Conservation (phyloP, 2,888 invertebrate species). For the Phyllotreta striolata region DNA sequence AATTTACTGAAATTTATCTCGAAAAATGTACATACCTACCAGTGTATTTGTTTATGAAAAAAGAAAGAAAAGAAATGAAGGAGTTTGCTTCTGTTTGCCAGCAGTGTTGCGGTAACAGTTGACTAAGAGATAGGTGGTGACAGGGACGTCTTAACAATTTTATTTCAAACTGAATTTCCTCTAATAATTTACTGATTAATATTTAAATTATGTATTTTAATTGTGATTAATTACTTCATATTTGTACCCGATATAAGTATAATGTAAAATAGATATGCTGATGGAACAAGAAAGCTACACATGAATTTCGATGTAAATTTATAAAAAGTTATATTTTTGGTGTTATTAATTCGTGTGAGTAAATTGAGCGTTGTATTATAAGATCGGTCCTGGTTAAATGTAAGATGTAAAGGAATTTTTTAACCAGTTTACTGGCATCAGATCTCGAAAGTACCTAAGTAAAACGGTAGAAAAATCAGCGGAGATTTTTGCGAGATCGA, state of each 20-base stretch:
- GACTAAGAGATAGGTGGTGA: neutral
- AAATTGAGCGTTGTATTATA: neutral
- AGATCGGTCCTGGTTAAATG: slow-evolving; percentile 19
- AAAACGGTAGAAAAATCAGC: slow-evolving; percentile 29
- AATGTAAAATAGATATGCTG: too few relatives aligned
- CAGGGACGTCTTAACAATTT: slow-evolving; percentile 4
- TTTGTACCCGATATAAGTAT: too few relatives aligned
- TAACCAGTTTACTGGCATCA: slow-evolving; percentile 27
- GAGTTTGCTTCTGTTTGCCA: slow-evolving; percentile 15
- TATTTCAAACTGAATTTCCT: too few relatives aligned
- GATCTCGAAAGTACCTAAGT: slow-evolving; percentile 19
- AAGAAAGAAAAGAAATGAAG: slow-evolving; percentile 15
- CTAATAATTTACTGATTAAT: too few relatives aligned
- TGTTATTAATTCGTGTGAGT: neutral
- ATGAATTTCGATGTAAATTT: too few relatives aligned
- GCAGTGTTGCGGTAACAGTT: slow-evolving; percentile 17
- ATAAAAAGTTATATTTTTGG: neutral
- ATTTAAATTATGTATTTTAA: too few relatives aligned
- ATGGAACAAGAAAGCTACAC: too few relatives aligned
- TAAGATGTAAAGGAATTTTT: slow-evolving; percentile 30
- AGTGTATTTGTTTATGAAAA: slow-evolving; percentile 28
- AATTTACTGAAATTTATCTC: slow-evolving; percentile 18
- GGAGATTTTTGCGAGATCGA: slow-evolving; percentile 33
- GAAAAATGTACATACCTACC: slow-evolving; percentile 25
- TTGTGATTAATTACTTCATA: too few relatives aligned